Conservation (phyloP, 2,113 vertebrate species). For the Trogon melanurus region DNA sequence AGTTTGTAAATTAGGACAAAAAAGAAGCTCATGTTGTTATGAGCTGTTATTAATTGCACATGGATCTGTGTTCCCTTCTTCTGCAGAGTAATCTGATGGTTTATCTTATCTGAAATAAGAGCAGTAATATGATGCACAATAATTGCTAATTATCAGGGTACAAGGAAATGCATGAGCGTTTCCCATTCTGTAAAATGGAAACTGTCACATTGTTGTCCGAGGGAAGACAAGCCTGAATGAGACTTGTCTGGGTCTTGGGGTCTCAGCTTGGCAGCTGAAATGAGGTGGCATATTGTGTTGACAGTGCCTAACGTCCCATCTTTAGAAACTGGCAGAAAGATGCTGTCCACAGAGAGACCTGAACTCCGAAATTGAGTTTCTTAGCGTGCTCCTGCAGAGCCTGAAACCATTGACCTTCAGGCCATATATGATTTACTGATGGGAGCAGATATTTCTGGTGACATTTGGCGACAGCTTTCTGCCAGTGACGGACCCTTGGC, state of each 20-base stretch:
- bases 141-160: background rate
- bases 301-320: background rate
- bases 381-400: constrained; percentile 24
- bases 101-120: background rate
- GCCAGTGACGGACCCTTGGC: background rate
- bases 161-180: background rate
- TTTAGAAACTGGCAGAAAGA: constrained; percentile 16
- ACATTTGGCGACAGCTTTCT: background rate
- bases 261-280: constrained; percentile 17
- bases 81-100: background rate
- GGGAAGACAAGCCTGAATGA: background rate
- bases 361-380: constrained; percentile 12
- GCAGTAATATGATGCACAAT: background rate
- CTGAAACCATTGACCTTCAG: constrained; percentile 40
- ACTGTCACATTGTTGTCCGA: accelerated
- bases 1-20: background rate
- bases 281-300: constrained; percentile 33
- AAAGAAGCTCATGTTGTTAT: too few species aligned
- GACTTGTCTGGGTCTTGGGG: background rate
- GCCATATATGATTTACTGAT: background rate
- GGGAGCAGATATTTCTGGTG: background rate
- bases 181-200: background rate
- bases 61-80: background rate
- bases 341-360: background rate
- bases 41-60: background rate